Evolutionary conservation across 2,797 vertebrate species (phyloP).

Genomic region (Loriculus beryllinus): DNA sequence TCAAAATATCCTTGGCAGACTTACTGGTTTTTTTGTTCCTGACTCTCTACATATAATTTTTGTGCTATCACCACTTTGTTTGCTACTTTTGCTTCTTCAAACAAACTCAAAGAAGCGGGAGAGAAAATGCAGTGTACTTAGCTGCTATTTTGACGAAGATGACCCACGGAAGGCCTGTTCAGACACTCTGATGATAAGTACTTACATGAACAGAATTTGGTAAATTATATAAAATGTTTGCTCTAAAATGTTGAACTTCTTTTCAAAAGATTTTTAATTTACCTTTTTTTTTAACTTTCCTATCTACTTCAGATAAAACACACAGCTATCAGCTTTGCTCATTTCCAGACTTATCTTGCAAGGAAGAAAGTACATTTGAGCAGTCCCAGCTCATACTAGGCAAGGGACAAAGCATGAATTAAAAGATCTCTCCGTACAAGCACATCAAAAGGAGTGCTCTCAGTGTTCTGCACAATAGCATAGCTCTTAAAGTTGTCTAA

Average conservation of each 20-base stretch:
- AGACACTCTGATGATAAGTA: not conserved
- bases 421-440: not conserved
- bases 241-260: constrained; percentile 14
- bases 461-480: not conserved
- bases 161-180: constrained; percentile 3
- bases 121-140: not conserved
- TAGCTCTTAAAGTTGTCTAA: not conserved
- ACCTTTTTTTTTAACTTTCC: not conserved
- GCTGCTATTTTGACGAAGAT: constrained; percentile 22
- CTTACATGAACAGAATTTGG: constrained; percentile 22
- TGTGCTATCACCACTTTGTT: not conserved
- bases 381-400: not conserved
- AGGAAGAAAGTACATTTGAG: not conserved
- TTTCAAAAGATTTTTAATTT: not conserved
- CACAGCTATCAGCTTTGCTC: constrained; percentile 1
- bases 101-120: not conserved
- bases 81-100: constrained; percentile 42
- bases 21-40: constrained; percentile 57
- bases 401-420: constrained; percentile 20
- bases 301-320: constrained; percentile 32
- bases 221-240: constrained; percentile 39
- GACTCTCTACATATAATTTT: constrained; percentile 51
- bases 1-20: constrained; percentile 46
- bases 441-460: not conserved
- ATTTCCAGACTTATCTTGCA: not conserved